Conservation (phyloP, 1,140 invertebrate genomes). For the Xylocopa sonorina region DNA sequence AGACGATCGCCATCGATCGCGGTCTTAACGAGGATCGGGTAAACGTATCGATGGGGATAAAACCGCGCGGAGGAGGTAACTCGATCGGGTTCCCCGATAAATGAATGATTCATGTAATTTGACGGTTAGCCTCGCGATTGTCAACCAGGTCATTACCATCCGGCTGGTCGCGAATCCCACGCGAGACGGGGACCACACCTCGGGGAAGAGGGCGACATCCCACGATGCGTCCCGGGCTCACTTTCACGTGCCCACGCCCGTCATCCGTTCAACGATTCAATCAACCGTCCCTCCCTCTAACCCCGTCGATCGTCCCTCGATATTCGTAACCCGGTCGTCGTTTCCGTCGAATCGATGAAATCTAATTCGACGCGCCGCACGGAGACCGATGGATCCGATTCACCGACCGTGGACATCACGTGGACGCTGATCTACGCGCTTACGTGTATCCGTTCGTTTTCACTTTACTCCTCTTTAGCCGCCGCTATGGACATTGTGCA, state of each 20-base stretch:
- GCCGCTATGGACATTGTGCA: too few species aligned
- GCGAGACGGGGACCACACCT: conserved; percentile 62
- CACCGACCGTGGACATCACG: too few species aligned
- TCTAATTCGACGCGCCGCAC: conserved; percentile 53
- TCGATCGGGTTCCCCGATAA: conserved; percentile 35
- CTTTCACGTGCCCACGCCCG: conserved; percentile 65
- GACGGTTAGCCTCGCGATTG: conserved; percentile 58
- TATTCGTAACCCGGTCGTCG: conserved; percentile 26
- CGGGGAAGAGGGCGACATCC: conserved; percentile 59
- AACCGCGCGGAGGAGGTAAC: conserved; percentile 16
- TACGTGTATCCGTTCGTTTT: too few species aligned
- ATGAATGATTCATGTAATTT: conserved; percentile 54
- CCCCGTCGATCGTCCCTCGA: conserved; percentile 51
- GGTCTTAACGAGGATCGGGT: background rate
- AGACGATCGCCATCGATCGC: background rate
- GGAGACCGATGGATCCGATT: too few species aligned
- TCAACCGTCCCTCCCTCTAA: conserved; percentile 49
- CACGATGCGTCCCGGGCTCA: conserved; percentile 52
- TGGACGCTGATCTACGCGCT: too few species aligned
- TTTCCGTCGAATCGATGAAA: conserved; percentile 37
- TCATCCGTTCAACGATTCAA: conserved; percentile 66
- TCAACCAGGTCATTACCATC: conserved; percentile 62
- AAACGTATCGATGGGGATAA: background rate
- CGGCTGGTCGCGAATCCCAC: conserved; percentile 55
- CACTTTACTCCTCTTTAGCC: too few species aligned